Conservation (phyloP, 1,140 invertebrate genomes). For the Leguminivora glycinivorella region DNA sequence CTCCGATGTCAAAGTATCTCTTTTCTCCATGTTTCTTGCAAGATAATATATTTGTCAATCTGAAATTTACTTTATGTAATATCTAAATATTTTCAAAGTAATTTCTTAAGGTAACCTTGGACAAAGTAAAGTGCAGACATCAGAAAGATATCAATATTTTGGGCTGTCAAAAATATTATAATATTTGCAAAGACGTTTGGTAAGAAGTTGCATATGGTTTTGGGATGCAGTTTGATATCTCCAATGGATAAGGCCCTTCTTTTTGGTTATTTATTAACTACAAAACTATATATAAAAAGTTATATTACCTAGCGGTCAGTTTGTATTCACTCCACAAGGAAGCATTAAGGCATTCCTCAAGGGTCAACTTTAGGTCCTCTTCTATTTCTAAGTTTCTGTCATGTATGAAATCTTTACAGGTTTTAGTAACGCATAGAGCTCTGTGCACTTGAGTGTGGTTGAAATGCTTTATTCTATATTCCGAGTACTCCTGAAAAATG, state of each 20-base stretch:
- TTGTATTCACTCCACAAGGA: conserved; percentile 1
- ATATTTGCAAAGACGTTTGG: neutral
- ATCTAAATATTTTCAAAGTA: too few species aligned
- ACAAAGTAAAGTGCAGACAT: too few species aligned
- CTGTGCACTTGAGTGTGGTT: conserved; percentile 77
- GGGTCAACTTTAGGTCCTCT: conserved; percentile 17
- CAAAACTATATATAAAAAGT: neutral
- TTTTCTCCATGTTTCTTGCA: neutral
- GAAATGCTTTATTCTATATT: conserved; percentile 70
- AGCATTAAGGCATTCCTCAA: conserved; percentile 20
- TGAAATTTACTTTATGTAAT: neutral
- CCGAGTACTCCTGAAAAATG: conserved; percentile 60
- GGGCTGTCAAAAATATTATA: neutral
- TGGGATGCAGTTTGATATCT: neutral
- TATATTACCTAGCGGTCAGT: neutral
- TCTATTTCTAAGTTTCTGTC: conserved; percentile 35
- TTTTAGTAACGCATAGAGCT: conserved; percentile 71
- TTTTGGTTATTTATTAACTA: neutral
- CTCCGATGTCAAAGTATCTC: neutral
- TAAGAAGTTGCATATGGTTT: neutral
- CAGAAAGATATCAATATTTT: too few species aligned
- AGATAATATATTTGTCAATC: neutral
- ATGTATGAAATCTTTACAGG: conserved; percentile 44
- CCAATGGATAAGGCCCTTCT: neutral
- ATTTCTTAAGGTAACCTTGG: too few species aligned